Evolutionary conservation across 2,113 vertebrate genomes (phyloP), one percentile per base, ranked within the genome.

Genomic region (Nicator chloris): DNA sequence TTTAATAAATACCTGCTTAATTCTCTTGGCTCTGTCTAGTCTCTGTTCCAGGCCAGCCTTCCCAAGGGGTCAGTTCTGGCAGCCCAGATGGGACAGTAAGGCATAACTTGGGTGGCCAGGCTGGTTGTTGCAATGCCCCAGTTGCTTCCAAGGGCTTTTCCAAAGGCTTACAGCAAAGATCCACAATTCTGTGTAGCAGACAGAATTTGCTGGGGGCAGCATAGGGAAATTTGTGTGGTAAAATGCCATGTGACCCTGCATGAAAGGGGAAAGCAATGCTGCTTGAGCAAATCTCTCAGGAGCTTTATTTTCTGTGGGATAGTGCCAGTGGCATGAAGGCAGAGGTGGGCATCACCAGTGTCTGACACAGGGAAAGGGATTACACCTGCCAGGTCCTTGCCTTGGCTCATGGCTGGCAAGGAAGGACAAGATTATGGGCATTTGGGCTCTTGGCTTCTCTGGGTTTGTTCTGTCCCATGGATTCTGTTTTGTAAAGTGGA

Each of bases 181-280:
- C 53, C 20, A 24, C 13, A 44, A 16, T 4, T 24, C 47, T 72
- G 40, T 42, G n/a, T 13, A 78, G 23, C 5, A 22, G 45, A 8
- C 2, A 18, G 27, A 53, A 31, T 44, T 8, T 20, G 40, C 31
- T 28, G 59, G 57, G 11, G 19, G 31, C 53, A 73, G 66, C 3
- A 3, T 4, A 14, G 59, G 47, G 16, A 73, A 8, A 19, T 13
- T 3, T 19, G 19, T 33, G 53, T 24, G 9, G 10, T 31, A 44
- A 45, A 53, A 12, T 30, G 30, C 26, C 0, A 0, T 7, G 7
- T 17, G 35, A 65, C 5, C 1, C 21, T n/a, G 10, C 10, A 12
- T 1, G 9, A n/a, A 18, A 61, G 40, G 39, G 40, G 33, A n/a
- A 44, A 22, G 22, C 10, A 2, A 28, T 12, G 26, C 44, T 42